Base-by-base conservation (phyloP, 2,888 invertebrate genomes). In the Unio pictorum region DNA sequence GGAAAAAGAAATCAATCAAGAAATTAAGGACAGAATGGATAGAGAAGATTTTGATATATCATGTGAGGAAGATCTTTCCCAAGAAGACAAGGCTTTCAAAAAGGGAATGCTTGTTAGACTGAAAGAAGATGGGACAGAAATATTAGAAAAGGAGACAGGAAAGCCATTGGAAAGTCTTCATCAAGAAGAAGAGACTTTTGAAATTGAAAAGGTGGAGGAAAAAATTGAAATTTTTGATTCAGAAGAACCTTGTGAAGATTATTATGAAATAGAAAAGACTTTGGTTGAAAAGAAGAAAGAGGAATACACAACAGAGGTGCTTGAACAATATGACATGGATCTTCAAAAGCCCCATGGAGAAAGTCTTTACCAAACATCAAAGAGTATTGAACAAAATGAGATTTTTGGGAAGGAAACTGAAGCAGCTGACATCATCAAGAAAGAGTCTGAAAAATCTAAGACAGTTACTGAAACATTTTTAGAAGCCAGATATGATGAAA, bases 101-200 rank as follows among this genome's bases (percentile, higher is more conserved):
- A 66, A 72, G 54, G 63, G 64, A 68, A 55, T 54, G 55, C 61
- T 30, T n/a, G 66, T 69, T 34, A 61, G 56, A 26, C 61, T 62
- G 5, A 71, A 58, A n/a, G 63, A 67, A 30, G 71, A 67, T 56
- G 55, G 60, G 26, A 71, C 58, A 34, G 73, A 74, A 26, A 59
- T 61, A 34, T 58, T 60, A 55, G 45, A 65, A 57, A 60, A 57
- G 17, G 5, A 28, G n/a, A 23, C 23, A 30, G 62, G 20, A 62
- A 7, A 30, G 17, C 23, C 23, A 30, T 23, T 20, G 54, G 62
- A 62, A 6, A 23, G 11, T 62, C 45, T 23, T 34, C 5, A 28
- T 15, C 55, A 57, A 18, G 17, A 58, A 28, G 6, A 17, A 54
- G 62, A 67, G 20, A 30, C 26, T 45, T 23, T 30, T 8, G 15